phyloP scores from a whole-genome alignment of 2,113 vertebrate species.

The Raja brachyura region DNA sequence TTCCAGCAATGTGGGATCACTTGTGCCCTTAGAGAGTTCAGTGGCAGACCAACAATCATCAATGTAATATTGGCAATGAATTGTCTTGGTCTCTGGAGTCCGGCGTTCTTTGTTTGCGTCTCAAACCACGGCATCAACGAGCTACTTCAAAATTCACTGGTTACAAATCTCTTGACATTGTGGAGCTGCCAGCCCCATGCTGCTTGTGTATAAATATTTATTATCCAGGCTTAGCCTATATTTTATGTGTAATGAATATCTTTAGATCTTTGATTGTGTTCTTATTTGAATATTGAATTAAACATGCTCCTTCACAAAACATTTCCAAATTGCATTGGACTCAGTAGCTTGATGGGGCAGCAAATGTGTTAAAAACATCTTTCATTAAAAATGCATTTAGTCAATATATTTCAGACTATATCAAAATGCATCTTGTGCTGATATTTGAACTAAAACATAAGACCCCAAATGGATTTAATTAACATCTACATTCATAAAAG shows the following conservation, averaged over 20 bases:
- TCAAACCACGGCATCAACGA: conserved; percentile 3
- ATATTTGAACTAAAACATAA: background rate
- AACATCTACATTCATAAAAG: background rate
- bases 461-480: conserved; percentile 15
- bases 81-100: background rate
- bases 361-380: conserved; percentile 27
- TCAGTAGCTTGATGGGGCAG: background rate
- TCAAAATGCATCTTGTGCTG: background rate
- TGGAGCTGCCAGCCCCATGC: background rate
- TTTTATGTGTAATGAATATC: conserved; percentile 30
- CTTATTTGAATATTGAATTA: conserved; percentile 37
- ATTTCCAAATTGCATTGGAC: conserved; percentile 30
- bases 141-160: conserved; percentile 19
- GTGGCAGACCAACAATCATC: background rate
- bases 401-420: conserved; percentile 17
- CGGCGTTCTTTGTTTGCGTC: background rate
- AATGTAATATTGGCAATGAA: background rate
- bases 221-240: background rate
- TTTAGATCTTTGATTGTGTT: conserved; percentile 31
- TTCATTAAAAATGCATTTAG: conserved; percentile 33
- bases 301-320: conserved; percentile 27
- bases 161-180: conserved; percentile 30
- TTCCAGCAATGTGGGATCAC: background rate
- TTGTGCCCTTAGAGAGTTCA: background rate
- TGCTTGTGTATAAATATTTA: conserved; percentile 29